Evolutionary conservation across 2,888 invertebrate genomes (phyloP), one percentile per base, ranked within the genome.

Genomic region (Anthophora plumipes): DNA sequence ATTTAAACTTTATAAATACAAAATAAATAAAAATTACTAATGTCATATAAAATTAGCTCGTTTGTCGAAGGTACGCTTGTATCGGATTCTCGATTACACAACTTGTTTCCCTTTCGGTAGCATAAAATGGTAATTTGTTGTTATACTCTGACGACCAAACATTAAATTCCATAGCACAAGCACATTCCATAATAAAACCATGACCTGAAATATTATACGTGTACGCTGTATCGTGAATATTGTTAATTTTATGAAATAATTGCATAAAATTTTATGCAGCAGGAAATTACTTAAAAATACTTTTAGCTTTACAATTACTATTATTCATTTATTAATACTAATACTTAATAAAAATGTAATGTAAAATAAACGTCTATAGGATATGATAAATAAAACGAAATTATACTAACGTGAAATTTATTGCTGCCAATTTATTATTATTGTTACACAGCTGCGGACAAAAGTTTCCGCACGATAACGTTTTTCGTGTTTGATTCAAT

Each of bases 101-200:
- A 72, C 85, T 82, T 67, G 86, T 78, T 64, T 87, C 82, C 52
- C 83, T 88, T 59, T 89, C 88, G 69, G 86, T 88, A 70, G 90
- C 90, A 74, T 91, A 92, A 80, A 91, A 92, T 57, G 91, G 91
- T 48, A 86, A 63, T 74, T 90, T 88, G 71, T 85, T 77, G 64
- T 86, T 86, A 77, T 85, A 71, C 75, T 68, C 80, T 72, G 91
- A 89, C 88, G 90, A 86, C 90, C 90, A 88, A 61, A 70, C 59
- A 54, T 69, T 76, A 76, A 93, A 91, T 90, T 92, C 94, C 93
- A 94, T 93, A 92, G 93, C 90, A 71, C 92, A 92, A 89, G 94
- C 94, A 88, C 91, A 91, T 84, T 92, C 91, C 91, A 92, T 92
- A 3, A 87, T 84, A 85, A 92, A 89, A 63, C 77, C 60, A 59